These are phyloP conservation scores for Nyctibius bracteatus DNA, from an alignment of 2,113 vertebrate genomes.

Conservation along the genomic window DNA sequence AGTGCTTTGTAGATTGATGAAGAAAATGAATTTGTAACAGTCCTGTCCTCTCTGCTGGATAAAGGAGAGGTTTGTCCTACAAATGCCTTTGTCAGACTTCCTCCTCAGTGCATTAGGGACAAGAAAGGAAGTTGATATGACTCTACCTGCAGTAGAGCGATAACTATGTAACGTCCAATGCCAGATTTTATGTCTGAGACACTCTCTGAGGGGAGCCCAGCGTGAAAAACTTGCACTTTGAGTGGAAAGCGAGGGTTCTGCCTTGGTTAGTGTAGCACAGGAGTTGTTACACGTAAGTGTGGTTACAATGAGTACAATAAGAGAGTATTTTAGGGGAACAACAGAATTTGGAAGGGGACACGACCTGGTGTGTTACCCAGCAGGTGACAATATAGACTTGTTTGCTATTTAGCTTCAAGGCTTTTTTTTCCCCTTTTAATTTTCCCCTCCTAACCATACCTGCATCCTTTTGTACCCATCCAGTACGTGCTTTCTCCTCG, in stretches of 20 bases:
- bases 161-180: rapidly evolving
- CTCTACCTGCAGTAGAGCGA: rapidly evolving
- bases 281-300: background rate
- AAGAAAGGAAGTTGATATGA: background rate
- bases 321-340: background rate
- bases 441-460: background rate
- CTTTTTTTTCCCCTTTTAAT: background rate
- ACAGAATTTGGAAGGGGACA: background rate
- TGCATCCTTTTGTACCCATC: background rate
- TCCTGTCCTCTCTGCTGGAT: background rate
- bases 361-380: background rate
- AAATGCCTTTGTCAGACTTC: background rate
- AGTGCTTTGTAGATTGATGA: background rate
- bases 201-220: background rate
- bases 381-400: background rate
- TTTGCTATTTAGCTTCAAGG: background rate
- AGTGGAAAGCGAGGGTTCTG: no score
- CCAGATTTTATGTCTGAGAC: rapidly evolving
- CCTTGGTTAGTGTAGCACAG: rapidly evolving
- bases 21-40: background rate
- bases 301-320: background rate
- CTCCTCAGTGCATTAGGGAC: rapidly evolving
- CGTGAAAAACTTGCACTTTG: rapidly evolving
- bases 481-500: background rate
- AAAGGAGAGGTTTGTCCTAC: background rate